Percentiles rank a stretch among this genome's conserved stretches.
Conservation (phyloP, 2,888 invertebrate genomes). For the Brenthis hecate region DNA sequence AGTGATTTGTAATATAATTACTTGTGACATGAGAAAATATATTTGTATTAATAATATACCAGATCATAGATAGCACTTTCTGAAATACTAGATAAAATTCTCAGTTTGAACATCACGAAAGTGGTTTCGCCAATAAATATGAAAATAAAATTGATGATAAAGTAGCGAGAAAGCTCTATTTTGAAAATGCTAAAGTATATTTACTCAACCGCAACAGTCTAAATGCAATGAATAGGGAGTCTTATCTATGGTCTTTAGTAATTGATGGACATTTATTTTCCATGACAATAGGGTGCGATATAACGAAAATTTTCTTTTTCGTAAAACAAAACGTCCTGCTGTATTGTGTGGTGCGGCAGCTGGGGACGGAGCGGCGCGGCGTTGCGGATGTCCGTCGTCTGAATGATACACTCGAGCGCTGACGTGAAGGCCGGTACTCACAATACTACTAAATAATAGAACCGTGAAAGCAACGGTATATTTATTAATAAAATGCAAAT, state of each 20-base stretch:
- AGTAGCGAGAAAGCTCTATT: slow-evolving; percentile 8
- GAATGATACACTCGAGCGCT: slow-evolving; percentile 40
- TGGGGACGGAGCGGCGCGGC: slow-evolving; percentile 47
- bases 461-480: background rate
- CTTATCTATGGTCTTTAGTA: slow-evolving; percentile 38
- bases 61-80: no score
- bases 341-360: slow-evolving; percentile 63
- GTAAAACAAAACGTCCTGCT: slow-evolving; percentile 65
- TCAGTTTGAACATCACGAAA: background rate
- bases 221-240: slow-evolving; percentile 10
- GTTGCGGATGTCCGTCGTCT: slow-evolving; percentile 47
- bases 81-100: background rate
- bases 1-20: no score
- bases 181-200: slow-evolving; percentile 13
- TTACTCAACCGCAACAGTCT: slow-evolving; percentile 11
- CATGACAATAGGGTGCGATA: slow-evolving; percentile 62
- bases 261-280: slow-evolving; percentile 49
- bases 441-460: slow-evolving; percentile 24
- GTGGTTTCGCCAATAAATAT: slow-evolving; percentile 1
- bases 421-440: slow-evolving; percentile 26
- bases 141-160: slow-evolving; percentile 7
- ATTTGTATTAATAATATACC: background rate
- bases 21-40: no score
- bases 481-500: slow-evolving; percentile 1
- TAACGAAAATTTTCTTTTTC: slow-evolving; percentile 76